Percentiles rank a stretch among this genome's conserved stretches.
Conservation (phyloP, 1,140 invertebrate genomes). For the Lepidurus couesii region DNA sequence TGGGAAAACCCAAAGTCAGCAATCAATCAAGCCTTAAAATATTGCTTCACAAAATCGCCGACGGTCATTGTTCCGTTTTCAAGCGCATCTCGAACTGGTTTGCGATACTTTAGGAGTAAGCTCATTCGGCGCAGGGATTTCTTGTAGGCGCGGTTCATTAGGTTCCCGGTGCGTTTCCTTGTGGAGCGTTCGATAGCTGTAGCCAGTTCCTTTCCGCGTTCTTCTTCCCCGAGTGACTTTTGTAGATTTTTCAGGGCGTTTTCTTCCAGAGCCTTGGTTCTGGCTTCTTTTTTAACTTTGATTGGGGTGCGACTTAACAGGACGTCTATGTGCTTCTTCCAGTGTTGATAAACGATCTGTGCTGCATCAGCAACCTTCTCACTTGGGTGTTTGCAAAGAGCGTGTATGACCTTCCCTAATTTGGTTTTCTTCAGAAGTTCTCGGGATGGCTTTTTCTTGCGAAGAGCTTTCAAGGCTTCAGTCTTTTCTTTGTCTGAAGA, state of each 20-base stretch:
- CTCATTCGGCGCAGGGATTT: not conserved
- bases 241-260: not conserved
- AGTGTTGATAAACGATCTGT: not conserved
- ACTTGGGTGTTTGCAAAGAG: not conserved
- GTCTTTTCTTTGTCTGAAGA: not conserved
- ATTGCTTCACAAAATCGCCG: not conserved
- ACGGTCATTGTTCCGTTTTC: not conserved
- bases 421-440: not conserved
- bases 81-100: not conserved
- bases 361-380: not conserved
- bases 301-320: not conserved
- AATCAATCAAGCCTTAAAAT: not conserved
- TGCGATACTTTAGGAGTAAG: not conserved
- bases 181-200: not conserved
- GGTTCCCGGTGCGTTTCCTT: not conserved
- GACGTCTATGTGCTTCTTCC: not conserved
- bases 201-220: not conserved
- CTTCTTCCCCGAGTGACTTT: not conserved
- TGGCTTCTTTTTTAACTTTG: not conserved
- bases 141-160: not conserved
- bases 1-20: not conserved
- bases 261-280: not conserved
- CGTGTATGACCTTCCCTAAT: not conserved
- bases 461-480: not conserved
- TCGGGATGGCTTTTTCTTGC: not conserved